Conservation (phyloP, 2,113 vertebrate species). For the Pseudorectes ferrugineus region DNA sequence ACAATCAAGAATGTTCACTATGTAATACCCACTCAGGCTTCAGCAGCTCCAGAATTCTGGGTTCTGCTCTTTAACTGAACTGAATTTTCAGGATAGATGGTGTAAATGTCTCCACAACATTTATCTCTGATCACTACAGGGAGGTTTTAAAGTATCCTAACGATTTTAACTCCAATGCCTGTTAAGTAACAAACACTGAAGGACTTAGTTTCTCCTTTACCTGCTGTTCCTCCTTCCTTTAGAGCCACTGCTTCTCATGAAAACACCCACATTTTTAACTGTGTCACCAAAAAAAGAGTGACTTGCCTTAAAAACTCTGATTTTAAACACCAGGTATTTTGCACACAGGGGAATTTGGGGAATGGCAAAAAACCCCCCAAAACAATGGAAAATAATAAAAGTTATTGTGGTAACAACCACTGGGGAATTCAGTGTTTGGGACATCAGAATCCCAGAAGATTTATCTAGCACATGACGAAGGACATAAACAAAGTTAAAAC, state of each 20-base stretch:
- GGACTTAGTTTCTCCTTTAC: neutral
- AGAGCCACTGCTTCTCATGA: neutral
- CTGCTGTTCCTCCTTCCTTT: neutral
- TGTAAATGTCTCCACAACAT: neutral
- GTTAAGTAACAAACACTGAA: neutral
- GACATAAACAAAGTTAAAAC: neutral
- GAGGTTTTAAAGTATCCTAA: neutral
- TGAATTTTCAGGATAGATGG: neutral
- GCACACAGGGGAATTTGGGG: neutral
- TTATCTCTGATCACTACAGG: neutral
- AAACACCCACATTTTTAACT: neutral
- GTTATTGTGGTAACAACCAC: neutral
- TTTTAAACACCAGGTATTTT: neutral
- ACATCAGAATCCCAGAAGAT: neutral
- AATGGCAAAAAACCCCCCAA: neutral
- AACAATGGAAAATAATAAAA: neutral
- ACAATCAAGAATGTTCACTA: neutral
- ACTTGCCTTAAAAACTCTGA: neutral
- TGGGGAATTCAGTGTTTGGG: neutral
- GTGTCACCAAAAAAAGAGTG: neutral
- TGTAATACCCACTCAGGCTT: neutral
- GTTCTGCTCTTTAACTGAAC: neutral
- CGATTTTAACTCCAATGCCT: neutral
- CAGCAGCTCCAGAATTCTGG: neutral
- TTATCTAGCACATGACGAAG: neutral